phyloP scores from a whole-genome alignment of 2,888 invertebrate genomes.

The Drosophila neotestacea region DNA sequence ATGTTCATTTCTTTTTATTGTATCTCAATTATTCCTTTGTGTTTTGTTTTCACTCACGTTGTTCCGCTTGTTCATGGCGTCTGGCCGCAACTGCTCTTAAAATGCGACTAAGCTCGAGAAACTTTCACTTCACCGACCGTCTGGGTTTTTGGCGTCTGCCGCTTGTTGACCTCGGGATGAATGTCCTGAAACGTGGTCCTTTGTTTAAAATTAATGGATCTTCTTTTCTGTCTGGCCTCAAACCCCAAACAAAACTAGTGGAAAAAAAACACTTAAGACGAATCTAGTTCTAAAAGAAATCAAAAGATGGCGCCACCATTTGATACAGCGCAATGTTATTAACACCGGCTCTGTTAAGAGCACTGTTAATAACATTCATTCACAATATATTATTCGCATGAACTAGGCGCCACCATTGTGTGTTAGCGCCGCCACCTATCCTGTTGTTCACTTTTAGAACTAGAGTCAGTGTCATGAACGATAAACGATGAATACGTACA shows the following conservation, averaged over 20 bases:
- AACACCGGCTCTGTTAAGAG: too few species aligned
- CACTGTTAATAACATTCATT: background rate
- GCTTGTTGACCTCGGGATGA: constrained; percentile 72
- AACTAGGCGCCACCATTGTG: too few species aligned
- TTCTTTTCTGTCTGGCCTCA: constrained; percentile 70
- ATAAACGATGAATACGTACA: too few species aligned
- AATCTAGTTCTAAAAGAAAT: constrained; percentile 5
- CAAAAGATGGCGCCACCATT: too few species aligned
- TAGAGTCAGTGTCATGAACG: too few species aligned
- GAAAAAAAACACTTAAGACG: constrained; percentile 1
- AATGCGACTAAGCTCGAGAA: constrained; percentile 55
- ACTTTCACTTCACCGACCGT: constrained; percentile 68
- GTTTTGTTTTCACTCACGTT: constrained; percentile 77
- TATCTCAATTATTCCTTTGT: constrained; percentile 20
- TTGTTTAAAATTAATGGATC: constrained; percentile 72
- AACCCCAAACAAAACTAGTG: constrained; percentile 71
- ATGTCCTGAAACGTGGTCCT: constrained; percentile 77
- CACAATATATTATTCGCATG: constrained; percentile 1
- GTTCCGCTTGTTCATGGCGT: constrained; percentile 83
- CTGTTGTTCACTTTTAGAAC: too few species aligned
- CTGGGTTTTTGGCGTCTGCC: constrained; percentile 14
- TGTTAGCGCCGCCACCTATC: too few species aligned
- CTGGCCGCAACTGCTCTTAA: constrained; percentile 57
- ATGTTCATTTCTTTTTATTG: constrained; percentile 30
- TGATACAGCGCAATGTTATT: too few species aligned